Conservation (phyloP, 1,140 invertebrate species). For the Bombus affinis region DNA sequence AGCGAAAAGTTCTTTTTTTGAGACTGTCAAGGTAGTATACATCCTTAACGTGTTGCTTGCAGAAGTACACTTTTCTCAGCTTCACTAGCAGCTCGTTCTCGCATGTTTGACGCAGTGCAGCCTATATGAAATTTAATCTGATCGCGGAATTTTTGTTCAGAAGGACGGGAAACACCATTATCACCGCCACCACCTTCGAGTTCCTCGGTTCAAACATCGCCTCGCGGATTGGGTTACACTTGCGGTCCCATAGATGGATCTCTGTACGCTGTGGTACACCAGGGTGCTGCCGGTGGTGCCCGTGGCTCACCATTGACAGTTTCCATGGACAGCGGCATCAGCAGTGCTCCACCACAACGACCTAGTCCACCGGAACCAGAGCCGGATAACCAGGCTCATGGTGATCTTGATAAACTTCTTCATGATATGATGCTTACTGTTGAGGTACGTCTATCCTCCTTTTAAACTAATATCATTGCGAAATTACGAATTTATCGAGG, state of each 20-base stretch:
- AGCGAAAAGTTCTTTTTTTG: too few relatives aligned
- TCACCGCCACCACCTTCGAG: slow-evolving; percentile 77
- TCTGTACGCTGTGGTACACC: slow-evolving; percentile 91
- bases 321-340: slow-evolving; percentile 93
- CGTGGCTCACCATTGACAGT: slow-evolving; percentile 88
- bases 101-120: background rate
- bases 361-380: slow-evolving; percentile 78
- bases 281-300: slow-evolving; percentile 81
- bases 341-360: slow-evolving; percentile 84
- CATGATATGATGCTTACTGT: slow-evolving; percentile 92
- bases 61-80: too few relatives aligned
- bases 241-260: slow-evolving; percentile 94
- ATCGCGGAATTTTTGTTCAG: slow-evolving; percentile 66
- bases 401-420: slow-evolving; percentile 88
- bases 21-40: too few relatives aligned
- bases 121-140: background rate
- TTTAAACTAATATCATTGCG: background rate
- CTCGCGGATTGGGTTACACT: slow-evolving; percentile 84
- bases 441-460: slow-evolving; percentile 81
- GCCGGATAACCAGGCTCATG: slow-evolving; percentile 80
- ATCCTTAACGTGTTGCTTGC: too few relatives aligned
- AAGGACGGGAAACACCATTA: slow-evolving; percentile 78
- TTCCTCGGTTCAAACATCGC: slow-evolving; percentile 78
- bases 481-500: background rate
- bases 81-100: too few relatives aligned